A percentile compares a stretch with the other conserved stretches of the same genome.
Conservation (phyloP, 37 sponge, comb jelly and placozoan genomes). For the Diacarnus erythraeanus region DNA sequence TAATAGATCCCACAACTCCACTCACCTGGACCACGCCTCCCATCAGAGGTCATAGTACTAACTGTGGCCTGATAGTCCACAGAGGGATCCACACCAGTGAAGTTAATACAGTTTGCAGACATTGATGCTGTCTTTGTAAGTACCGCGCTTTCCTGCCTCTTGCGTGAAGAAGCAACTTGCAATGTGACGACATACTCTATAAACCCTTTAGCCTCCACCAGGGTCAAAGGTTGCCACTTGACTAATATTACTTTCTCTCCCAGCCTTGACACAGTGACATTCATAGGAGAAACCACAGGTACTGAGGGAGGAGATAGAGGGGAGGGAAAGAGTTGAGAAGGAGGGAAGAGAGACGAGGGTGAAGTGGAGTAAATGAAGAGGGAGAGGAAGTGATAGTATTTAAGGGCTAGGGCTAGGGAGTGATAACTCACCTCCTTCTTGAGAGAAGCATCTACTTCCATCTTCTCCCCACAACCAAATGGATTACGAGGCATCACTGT, state of each 20-base stretch:
- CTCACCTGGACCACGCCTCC: background rate
- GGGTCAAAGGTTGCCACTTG: constrained; percentile 17
- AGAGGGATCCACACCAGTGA: constrained; percentile 14
- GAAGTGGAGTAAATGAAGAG: too few relatives aligned
- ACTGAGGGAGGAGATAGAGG: too few relatives aligned
- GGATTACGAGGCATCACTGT: too few relatives aligned
- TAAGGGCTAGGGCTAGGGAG: too few relatives aligned
- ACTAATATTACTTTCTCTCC: constrained; percentile 23
- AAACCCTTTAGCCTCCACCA: constrained; percentile 38
- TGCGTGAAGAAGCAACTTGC: background rate
- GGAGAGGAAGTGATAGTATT: too few relatives aligned
- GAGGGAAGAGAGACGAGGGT: too few relatives aligned
- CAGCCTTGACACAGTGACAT: background rate
- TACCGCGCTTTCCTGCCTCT: background rate
- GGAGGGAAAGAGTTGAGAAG: too few relatives aligned
- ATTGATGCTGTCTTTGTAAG: background rate
- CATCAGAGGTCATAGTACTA: background rate
- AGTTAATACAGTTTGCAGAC: background rate
- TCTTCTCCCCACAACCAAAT: too few relatives aligned
- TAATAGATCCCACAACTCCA: too few relatives aligned
- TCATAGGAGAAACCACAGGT: background rate
- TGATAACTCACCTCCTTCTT: too few relatives aligned
- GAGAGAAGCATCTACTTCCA: too few relatives aligned
- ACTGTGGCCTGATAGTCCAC: constrained; percentile 9
- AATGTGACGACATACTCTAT: constrained; percentile 18